These are phyloP conservation scores for Rhinogobio ventralis DNA, from an alignment of 2,797 vertebrate species.

Conservation along the genomic window DNA sequence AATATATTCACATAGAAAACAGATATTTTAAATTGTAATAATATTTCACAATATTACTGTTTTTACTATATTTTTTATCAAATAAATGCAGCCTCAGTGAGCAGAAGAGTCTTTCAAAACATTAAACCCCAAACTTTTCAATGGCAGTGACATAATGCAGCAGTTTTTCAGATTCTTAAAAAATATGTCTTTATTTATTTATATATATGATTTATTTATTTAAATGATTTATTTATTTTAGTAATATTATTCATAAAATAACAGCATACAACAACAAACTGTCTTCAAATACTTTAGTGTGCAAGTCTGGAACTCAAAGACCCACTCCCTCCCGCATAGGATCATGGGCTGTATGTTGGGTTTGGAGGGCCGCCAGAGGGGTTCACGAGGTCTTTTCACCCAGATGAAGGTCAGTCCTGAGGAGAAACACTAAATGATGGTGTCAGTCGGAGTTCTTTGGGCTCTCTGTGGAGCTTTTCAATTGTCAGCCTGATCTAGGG, in stretches of 20 bases:
- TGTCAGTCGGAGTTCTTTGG: constrained; percentile 11
- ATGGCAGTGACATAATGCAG: neutral
- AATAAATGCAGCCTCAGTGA: neutral
- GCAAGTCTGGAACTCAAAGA: neutral
- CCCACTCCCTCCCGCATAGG: neutral
- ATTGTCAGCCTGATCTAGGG: constrained; percentile 36
- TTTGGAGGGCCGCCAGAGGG: constrained; percentile 33
- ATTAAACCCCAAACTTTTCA: neutral
- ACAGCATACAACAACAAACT: neutral
- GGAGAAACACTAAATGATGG: constrained; percentile 25
- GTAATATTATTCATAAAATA: neutral
- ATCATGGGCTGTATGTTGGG: neutral
- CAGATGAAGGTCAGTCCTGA: constrained; percentile 40
- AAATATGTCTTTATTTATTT: neutral
- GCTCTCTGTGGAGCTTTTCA: constrained; percentile 21
- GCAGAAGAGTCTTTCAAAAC: neutral
- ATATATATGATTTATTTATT: neutral
- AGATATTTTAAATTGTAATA: neutral
- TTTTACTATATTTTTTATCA: neutral
- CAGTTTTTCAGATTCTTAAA: neutral
- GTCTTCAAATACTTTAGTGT: neutral
- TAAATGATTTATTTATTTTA: neutral
- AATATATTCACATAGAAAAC: neutral
- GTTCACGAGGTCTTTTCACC: neutral
- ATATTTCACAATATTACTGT: neutral